Base-by-base conservation (phyloP, 2,113 vertebrate genomes). In the Gymnogyps californianus region DNA sequence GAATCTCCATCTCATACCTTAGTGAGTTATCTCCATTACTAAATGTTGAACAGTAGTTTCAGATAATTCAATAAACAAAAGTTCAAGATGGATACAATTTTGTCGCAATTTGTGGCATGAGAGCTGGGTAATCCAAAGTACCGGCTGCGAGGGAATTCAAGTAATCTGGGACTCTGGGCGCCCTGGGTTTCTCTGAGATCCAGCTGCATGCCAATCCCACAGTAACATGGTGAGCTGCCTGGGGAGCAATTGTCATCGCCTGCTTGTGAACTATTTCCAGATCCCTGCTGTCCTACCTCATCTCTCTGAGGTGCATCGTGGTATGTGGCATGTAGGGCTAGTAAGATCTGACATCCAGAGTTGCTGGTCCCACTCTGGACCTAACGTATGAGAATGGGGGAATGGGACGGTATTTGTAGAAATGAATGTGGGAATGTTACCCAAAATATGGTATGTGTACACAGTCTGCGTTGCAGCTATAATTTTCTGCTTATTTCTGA, bases 401-500 rank as follows among this genome's bases (percentile, higher is more conserved):
- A 83, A 46, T 22, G n/a, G 32, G 49, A 54, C 13, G 5, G 7
- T 36, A 11, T 92, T 77, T 85, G 32, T 72, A 84, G 77, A 83
- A 82, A 51, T 32, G 7, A 70, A 62, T 44, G 36, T 47, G 46
- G 59, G 47, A 74, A 49, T 10, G 12, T 34, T 91, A 36, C 11
- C 28, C 58, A 38, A 87, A 83, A 65, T 66, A 32, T 16, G 34
- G 9, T 66, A 19, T 16, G 6, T 66, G 21, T 76, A 59, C 80
- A 55, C 36, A 57, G 44, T 66, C 22, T 46, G 18, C 3, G 2
- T 47, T 44, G 36, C 32, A 52, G 34, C 40, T 80, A 11, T 61
- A 18, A n/a, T 78, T 91, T 89, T 94, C 24, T 55, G 21, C 18
- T 54, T 77, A 64, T 79, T 91, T 93, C 46, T 65, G n/a, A 80